A percentile compares a stretch with the other conserved stretches of the same genome.
Evolutionary conservation across 2,888 invertebrate genomes (phyloP).

Genomic region (Ichneumon xanthorius): DNA sequence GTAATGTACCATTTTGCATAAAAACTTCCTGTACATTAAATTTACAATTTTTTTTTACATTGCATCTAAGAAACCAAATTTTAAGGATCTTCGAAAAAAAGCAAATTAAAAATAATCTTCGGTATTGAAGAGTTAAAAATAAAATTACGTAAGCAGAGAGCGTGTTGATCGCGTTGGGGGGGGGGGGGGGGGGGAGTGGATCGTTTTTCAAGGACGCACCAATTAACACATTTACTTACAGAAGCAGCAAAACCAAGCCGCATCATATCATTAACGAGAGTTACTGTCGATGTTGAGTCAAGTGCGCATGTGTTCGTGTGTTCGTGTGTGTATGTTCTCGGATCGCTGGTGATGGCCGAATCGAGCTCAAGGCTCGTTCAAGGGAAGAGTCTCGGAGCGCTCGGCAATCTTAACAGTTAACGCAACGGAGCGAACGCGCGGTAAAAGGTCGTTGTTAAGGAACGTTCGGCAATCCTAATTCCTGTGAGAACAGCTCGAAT

Average conservation of each 20-base stretch:
- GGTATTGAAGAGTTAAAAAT: conserved; percentile 2
- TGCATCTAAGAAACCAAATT: no score
- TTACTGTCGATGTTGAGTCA: conserved; percentile 45
- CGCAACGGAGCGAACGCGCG: conserved; percentile 33
- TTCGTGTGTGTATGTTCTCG: conserved; percentile 47
- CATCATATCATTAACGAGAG: conserved; percentile 65
- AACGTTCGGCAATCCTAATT: conserved; percentile 52
- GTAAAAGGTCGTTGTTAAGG: conserved; percentile 51
- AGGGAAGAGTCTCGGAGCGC: conserved; percentile 55
- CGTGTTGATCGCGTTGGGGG: neutral
- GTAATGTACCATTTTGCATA: no score
- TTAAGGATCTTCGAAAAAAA: no score
- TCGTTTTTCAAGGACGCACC: conserved; percentile 59
- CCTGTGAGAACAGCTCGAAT: conserved; percentile 19
- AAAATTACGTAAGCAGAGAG: neutral
- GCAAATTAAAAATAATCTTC: neutral
- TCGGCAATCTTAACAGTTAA: conserved; percentile 40
- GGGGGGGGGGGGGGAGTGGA: conserved; percentile 27
- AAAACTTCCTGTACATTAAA: no score
- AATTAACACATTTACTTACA: conserved; percentile 63
- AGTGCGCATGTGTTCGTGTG: conserved; percentile 30
- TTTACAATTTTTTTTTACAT: no score
- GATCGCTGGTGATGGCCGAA: conserved; percentile 57
- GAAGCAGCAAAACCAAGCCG: conserved; percentile 33
- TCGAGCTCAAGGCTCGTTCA: conserved; percentile 66